These are phyloP conservation scores for Plebejus argus DNA, from an alignment of 2,888 invertebrate species.

Conservation along the genomic window DNA sequence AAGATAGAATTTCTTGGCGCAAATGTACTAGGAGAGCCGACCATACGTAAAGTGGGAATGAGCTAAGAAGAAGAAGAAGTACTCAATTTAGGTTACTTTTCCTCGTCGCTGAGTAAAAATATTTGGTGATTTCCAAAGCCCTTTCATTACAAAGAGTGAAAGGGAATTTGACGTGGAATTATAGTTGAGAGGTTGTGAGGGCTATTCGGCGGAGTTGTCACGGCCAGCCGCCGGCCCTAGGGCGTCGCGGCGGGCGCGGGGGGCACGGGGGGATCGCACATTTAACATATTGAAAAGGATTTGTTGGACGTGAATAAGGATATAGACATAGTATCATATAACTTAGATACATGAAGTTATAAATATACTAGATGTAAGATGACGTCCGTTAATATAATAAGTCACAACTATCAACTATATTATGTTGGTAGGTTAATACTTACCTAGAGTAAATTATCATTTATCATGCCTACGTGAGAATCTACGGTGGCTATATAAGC, in stretches of 20 bases:
- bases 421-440: no score
- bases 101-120: neutral
- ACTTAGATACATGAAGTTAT: no score
- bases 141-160: conserved; percentile 19
- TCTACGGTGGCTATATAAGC: no score
- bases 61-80: no score
- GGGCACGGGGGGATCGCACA: conserved; percentile 50
- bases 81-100: neutral
- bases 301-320: conserved; percentile 54
- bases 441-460: no score
- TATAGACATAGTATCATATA: conserved; percentile 45
- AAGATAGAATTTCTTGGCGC: no score
- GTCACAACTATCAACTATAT: no score
- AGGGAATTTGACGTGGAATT: conserved; percentile 8
- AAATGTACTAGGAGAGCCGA: no score
- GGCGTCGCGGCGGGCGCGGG: conserved; percentile 61
- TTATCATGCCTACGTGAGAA: no score
- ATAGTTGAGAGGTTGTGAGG: conserved; percentile 57
- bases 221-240: conserved; percentile 33
- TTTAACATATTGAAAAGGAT: conserved; percentile 63
- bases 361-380: no score
- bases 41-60: no score
- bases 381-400: no score
- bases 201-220: conserved; percentile 68
- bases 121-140: neutral